Conservation (phyloP, 2,888 invertebrate genomes). For the Acrobasis consociella region DNA sequence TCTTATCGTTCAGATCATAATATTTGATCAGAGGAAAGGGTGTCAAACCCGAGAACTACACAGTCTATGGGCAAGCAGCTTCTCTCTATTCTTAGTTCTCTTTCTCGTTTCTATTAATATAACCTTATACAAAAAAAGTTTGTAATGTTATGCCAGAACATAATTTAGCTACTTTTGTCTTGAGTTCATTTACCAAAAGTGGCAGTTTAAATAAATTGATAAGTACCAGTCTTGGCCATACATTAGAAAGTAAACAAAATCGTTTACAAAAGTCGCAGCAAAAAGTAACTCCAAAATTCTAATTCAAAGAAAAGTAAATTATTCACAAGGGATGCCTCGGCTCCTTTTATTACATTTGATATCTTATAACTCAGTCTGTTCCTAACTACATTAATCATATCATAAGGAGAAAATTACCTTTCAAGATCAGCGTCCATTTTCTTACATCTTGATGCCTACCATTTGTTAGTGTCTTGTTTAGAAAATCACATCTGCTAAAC, state of each 20-base stretch:
- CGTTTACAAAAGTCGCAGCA: background rate
- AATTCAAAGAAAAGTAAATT: constrained; percentile 28
- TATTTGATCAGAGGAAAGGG: too few species aligned
- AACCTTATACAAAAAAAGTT: too few species aligned
- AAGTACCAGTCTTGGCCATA: too few species aligned
- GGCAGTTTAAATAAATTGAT: too few species aligned
- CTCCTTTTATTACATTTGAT: constrained; percentile 30
- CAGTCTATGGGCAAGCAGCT: too few species aligned
- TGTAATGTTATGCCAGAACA: too few species aligned
- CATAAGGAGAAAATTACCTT: constrained; percentile 56
- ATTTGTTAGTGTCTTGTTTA: constrained; percentile 80
- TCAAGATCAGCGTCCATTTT: constrained; percentile 53
- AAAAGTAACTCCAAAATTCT: background rate
- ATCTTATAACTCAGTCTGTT: constrained; percentile 26
- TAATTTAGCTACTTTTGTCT: too few species aligned
- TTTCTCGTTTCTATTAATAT: too few species aligned
- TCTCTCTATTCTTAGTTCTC: too few species aligned
- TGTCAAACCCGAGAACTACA: too few species aligned
- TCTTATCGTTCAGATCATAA: too few species aligned
- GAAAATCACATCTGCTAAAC: constrained; percentile 80
- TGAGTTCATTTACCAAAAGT: too few species aligned
- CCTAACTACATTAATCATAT: constrained; percentile 51
- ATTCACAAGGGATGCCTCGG: constrained; percentile 26
- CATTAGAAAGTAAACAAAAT: background rate
- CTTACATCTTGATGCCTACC: constrained; percentile 53